These are phyloP conservation scores for Drosophila burlai DNA, from an alignment of 1,140 invertebrate species.

Conservation along the genomic window DNA sequence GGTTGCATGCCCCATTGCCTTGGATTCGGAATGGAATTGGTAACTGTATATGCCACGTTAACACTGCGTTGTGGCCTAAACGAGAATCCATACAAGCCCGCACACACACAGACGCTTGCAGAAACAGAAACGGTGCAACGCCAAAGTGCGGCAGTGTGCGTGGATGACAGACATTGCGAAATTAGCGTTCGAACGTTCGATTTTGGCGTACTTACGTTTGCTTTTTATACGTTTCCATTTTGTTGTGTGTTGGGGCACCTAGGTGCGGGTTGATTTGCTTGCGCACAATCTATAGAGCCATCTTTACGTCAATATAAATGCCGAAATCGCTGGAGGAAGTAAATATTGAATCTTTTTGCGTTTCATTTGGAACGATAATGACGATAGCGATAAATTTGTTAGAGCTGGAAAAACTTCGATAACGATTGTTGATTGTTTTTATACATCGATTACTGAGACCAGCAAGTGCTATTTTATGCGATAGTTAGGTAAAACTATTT, in stretches of 20 bases:
- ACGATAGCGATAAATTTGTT: background rate
- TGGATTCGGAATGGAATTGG: background rate
- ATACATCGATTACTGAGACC: background rate
- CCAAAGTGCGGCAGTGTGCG: conserved; percentile 14
- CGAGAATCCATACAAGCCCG: conserved; percentile 28
- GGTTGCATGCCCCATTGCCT: conserved; percentile 61
- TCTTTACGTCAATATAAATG: conserved; percentile 84
- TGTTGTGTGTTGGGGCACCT: conserved; percentile 75
- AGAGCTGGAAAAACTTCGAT: background rate
- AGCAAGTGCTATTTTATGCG: too few species aligned
- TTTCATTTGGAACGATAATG: conserved; percentile 81
- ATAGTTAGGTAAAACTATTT: too few species aligned
- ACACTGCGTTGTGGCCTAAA: conserved; percentile 29
- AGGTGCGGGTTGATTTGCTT: conserved; percentile 74
- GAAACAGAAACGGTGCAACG: conserved; percentile 29
- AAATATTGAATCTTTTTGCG: conserved; percentile 73
- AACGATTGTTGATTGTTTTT: too few species aligned
- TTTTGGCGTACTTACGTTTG: conserved; percentile 63
- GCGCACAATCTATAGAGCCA: conserved; percentile 81
- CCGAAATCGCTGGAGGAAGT: conserved; percentile 66
- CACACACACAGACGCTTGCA: conserved; percentile 17
- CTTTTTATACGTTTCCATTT: conserved; percentile 76
- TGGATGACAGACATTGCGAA: conserved; percentile 51
- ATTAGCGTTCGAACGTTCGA: conserved; percentile 24
- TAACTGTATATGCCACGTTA: conserved; percentile 62